Evolutionary conservation across 2,797 vertebrate genomes (phyloP), one percentile per base, ranked within the genome.

Genomic region (Crypturellus tataupa): DNA sequence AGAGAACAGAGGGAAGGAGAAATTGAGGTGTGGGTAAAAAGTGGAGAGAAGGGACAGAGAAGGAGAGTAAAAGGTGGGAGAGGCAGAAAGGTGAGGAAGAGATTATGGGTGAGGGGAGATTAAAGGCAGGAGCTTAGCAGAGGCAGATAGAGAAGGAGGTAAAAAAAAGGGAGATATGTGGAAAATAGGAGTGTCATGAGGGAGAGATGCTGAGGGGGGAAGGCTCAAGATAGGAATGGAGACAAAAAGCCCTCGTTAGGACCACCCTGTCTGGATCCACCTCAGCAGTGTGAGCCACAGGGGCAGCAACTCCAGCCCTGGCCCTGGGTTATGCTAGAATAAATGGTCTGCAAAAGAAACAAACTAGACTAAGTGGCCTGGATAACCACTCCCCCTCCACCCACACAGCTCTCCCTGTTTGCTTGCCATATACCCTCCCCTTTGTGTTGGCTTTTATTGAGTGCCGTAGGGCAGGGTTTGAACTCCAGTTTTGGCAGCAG

Each of bases 401-500:
- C 79, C 81, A 72, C 86, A 77, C 73, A 93, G 31, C 65, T 46
- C 83, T 92, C 69, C 76, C 81, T n/a, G 31, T 47, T 76, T 39
- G 40, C 62, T 77, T 92, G 71, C 81, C 2, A 5, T 87, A 86
- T 49, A 17, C 64, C 55, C 12, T 49, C 13, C 44, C 7, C 69
- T 21, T 60, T 1, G 14, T 0, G 0, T 24, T 92, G 94, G 80
- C 85, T 95, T 91, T 95, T 85, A 85, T 63, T 87, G 91, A 90
- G 82, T 80, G 94, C 90, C 1, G 24, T 94, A 96, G 93, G 96
- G 95, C 79, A 96, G 85, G 86, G 77, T 91, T 65, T 92, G 93
- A 96, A 70, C 70, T 90, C 73, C 70, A 46, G 81, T 58, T 95
- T 96, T 97, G 93, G 91, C 93, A 96, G 94, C 88, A 85, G 92